Evolutionary conservation across 2,888 invertebrate species (phyloP), one percentile per base, ranked within the genome.

Genomic region (Campoplex nolae): DNA sequence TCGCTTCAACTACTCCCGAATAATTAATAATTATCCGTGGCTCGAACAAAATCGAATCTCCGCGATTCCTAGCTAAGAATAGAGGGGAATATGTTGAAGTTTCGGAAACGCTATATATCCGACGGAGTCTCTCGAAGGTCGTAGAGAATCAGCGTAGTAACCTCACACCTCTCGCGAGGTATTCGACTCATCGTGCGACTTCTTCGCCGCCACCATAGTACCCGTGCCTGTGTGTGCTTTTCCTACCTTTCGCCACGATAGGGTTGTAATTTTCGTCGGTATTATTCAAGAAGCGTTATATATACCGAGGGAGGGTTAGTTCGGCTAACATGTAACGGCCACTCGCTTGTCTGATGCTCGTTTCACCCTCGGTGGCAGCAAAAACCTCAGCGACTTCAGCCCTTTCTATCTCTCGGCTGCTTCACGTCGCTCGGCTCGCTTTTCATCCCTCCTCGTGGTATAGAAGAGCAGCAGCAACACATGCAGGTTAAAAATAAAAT

Each of bases 11-110:
- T 67, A 86, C 89, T 90, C 87, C 76, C 86, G 89, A 32, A 90
- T 91, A 89, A 91, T 90, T 90, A 89, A 91, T 91, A 90, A 90
- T 89, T 88, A 77, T 67, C 78, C 86, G 88, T 85, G 86, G 62
- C 89, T 70, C 58, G 35, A 82, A 82, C 82, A 75, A 75, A 70
- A 62, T 70, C 58, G 76, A 65, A 73, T 2, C 38, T 23, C 56
- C 51, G 48, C 11, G 7, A 67, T 28, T 16, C 38, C 16, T 1
- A n/a, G 56, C 68, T 42, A 84, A 85, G 86, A 88, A 87, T 83
- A 88, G 87, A 74, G 23, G 32, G 35, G 75, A 75, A 73, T 58
- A 82, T 80, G 75, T 86, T 23, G 38, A 83, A 84, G 76, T 71
- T 70, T 80, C 83, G 84, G 77, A 70, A 89, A 88, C 80, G 84